Base-by-base conservation (phyloP, 2,113 vertebrate species). In the Oncorhynchus mykiss region DNA sequence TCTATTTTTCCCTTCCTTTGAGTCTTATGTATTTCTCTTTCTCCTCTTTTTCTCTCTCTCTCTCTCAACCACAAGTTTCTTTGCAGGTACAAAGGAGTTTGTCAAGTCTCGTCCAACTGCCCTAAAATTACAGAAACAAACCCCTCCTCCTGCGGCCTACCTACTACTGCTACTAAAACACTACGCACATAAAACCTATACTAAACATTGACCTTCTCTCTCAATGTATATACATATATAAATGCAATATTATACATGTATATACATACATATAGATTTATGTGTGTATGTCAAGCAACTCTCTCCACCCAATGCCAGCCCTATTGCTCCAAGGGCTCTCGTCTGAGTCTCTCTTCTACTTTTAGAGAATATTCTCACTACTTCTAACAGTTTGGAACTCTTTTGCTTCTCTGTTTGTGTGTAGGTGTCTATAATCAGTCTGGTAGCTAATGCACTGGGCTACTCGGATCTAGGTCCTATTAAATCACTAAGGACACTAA, bases 391-490 rank as follows among this genome's bases (percentile, higher is more conserved):
- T 96, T 94, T 98, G 97, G 97, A 97, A 96, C 95, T 97, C 94
- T 96, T 92, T 95, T 95, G 93, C 92, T 95, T 94, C 95, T 96
- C 95, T 93, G 96, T 99, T 97, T 96, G 95, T 94, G 96, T 98
- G 94, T 99, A 99, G 97, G 97, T 99, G 92, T 99, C 97, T 96
- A 97, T 99, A 99, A 96, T 99, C 96, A 99, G 97, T 97, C 97
- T 99, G 96, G 93, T 99, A 98, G 97, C 97, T 98, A 99, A 99
- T 99, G 96, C 97, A 96, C 94, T 99, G 96, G 98, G 97, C 96
- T 99, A 98, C 97, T 99, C 98, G 96, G 98, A 99, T 96, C 96
- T 99, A 98, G 98, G 98, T 96, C 97, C 98, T 95, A 99, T 99
- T 98, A 99, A 99, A 93, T 99, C 97, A 95, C 97, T 99, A 97